A percentile compares a stretch with the other conserved stretches of the same genome.
phyloP scores from a whole-genome alignment of 2,888 invertebrate species.

The Platycheirus rosarum region DNA sequence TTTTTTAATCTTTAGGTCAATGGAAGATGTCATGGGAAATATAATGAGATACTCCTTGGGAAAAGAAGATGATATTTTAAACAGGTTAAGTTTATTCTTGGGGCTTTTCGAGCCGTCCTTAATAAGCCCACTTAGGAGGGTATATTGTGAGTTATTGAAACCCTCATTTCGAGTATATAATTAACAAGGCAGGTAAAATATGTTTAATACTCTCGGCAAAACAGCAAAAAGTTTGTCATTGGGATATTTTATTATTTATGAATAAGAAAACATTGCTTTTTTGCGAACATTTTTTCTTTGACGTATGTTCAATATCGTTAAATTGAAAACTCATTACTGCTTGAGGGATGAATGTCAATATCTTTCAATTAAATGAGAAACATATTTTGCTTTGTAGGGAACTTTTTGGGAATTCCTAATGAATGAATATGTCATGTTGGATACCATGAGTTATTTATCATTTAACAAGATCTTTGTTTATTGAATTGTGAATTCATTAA shows the following conservation, averaged over 20 bases:
- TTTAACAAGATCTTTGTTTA: neutral
- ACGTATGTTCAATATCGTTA: neutral
- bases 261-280: neutral
- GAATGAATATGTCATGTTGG: neutral
- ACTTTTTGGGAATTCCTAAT: no score
- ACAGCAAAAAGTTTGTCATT: neutral
- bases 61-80: slow-evolving; percentile 51
- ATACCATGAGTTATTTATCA: slow-evolving; percentile 11
- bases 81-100: slow-evolving; percentile 34
- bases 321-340: neutral
- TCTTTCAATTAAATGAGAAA: neutral
- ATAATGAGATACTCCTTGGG: slow-evolving; percentile 38
- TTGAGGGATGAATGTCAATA: neutral
- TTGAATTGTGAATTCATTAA: neutral
- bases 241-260: neutral
- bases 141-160: slow-evolving; percentile 23
- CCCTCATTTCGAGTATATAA: slow-evolving; percentile 13
- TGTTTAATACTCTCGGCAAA: neutral
- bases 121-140: slow-evolving; percentile 26
- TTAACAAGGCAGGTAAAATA: slow-evolving; percentile 12
- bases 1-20: slow-evolving; percentile 46
- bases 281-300: neutral
- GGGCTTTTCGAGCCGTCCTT: slow-evolving; percentile 18
- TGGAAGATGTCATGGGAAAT: slow-evolving; percentile 36
- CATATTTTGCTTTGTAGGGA: neutral